Conservation (phyloP, 2,797 vertebrate species). For the Taenioides sp. region DNA sequence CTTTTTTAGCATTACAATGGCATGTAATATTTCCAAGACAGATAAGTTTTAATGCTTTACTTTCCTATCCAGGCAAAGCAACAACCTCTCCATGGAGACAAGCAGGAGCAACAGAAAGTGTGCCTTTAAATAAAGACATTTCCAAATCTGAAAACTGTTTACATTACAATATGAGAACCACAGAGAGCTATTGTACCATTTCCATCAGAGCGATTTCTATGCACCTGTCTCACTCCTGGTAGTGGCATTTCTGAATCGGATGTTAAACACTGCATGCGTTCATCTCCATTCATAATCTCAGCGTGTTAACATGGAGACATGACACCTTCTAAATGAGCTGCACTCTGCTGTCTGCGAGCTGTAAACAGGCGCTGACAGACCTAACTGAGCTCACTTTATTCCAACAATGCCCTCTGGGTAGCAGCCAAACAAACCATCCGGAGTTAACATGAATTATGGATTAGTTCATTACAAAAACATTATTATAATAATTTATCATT, state of each 20-base stretch:
- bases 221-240: neutral
- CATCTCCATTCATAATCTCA: slow-evolving; percentile 39
- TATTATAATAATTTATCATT: neutral
- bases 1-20: too few species aligned
- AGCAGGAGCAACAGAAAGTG: too few species aligned
- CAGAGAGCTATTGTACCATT: neutral
- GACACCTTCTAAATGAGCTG: slow-evolving; percentile 43
- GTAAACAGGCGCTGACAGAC: slow-evolving; percentile 36
- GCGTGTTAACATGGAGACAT: slow-evolving; percentile 2
- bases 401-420: neutral
- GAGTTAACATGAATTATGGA: neutral
- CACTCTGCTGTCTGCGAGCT: slow-evolving; percentile 27
- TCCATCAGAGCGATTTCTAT: neutral
- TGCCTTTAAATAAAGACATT: too few species aligned
- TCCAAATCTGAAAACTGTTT: neutral
- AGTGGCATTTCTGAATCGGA: neutral
- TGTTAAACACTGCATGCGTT: slow-evolving; percentile 1
- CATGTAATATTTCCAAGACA: too few species aligned
- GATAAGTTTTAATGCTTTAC: too few species aligned
- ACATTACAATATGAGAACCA: neutral
- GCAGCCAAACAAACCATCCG: neutral
- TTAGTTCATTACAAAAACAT: neutral
- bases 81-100: too few species aligned
- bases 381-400: neutral
- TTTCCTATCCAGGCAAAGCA: too few species aligned